Evolutionary conservation across 2,888 invertebrate species (phyloP).

Genomic region (Microctonus hyperodae): DNA sequence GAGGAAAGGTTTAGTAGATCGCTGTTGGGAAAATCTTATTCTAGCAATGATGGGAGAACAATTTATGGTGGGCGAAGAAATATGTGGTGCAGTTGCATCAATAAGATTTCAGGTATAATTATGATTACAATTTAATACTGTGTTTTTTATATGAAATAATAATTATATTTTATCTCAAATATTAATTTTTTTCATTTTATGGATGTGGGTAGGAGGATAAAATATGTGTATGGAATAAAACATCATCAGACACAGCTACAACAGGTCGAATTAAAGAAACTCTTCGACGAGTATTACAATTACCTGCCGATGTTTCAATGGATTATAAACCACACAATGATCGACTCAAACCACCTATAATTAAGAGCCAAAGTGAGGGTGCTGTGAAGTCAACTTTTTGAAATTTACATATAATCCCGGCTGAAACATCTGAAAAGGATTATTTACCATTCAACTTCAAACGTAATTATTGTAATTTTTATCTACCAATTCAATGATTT

Average conservation of each 20-base stretch:
- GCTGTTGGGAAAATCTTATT: slow-evolving; percentile 98
- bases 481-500: not conserved
- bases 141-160: not conserved
- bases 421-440: not conserved
- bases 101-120: slow-evolving; percentile 86
- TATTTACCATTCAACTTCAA: not conserved
- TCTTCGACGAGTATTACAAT: slow-evolving; percentile 90
- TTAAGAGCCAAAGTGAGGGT: slow-evolving; percentile 37
- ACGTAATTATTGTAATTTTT: not conserved
- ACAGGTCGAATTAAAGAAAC: slow-evolving; percentile 94
- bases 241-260: slow-evolving; percentile 87
- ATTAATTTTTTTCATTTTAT: slow-evolving; percentile 2
- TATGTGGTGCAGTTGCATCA: slow-evolving; percentile 97
- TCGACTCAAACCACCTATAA: slow-evolving; percentile 70
- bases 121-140: not conserved
- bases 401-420: not conserved
- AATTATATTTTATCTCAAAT: not conserved
- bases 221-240: slow-evolving; percentile 96
- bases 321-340: slow-evolving; percentile 91
- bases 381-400: slow-evolving; percentile 22
- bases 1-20: slow-evolving; percentile 91
- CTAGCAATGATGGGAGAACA: slow-evolving; percentile 99
- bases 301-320: slow-evolving; percentile 90
- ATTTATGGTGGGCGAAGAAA: slow-evolving; percentile 98
- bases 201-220: slow-evolving; percentile 80